These are phyloP conservation scores for Stenolophus ochropezus DNA, from an alignment of 2,888 invertebrate genomes.

Conservation along the genomic window DNA sequence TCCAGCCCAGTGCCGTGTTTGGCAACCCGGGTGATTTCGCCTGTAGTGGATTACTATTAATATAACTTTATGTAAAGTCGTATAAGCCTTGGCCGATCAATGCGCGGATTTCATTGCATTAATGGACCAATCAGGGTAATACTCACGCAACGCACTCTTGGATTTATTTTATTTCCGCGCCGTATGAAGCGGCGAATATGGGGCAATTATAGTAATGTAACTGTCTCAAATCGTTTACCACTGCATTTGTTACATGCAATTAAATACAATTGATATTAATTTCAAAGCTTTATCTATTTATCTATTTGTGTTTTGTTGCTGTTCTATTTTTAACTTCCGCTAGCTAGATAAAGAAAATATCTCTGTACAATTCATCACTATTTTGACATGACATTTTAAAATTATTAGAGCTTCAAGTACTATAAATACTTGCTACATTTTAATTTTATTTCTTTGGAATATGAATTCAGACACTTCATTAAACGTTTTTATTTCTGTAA, in stretches of 20 bases:
- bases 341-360: no score
- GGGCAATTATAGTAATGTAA: neutral
- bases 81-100: conserved; percentile 68
- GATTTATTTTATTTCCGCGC: conserved; percentile 46
- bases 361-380: no score
- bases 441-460: no score
- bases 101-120: conserved; percentile 66
- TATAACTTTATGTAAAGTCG: conserved; percentile 68
- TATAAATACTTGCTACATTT: no score
- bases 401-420: no score
- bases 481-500: no score
- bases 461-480: no score
- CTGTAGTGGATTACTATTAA: conserved; percentile 65
- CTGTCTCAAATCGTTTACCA: neutral
- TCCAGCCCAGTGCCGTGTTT: no score
- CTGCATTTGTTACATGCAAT: neutral
- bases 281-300: no score
- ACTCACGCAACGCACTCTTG: conserved; percentile 35
- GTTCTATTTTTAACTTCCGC: no score
- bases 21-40: neutral
- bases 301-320: neutral
- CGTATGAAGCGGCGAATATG: neutral
- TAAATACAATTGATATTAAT: neutral
- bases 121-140: conserved; percentile 62
- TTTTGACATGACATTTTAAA: no score